Evolutionary conservation across 2,888 invertebrate species (phyloP), one percentile per base, ranked within the genome.

Genomic region (Dynastes tityus): DNA sequence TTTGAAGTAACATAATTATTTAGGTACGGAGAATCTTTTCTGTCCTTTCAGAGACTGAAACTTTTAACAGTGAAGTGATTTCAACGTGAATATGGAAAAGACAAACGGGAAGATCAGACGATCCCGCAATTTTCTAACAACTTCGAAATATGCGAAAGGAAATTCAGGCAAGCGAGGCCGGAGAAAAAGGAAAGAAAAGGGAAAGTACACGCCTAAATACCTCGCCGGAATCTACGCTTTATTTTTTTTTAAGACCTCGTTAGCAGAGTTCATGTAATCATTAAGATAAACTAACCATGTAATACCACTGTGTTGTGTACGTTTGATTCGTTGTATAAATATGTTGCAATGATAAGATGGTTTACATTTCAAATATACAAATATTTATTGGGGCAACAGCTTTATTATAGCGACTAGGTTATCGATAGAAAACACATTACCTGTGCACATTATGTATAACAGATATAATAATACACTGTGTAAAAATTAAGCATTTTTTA

Each of bases 91-190:
- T 53, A 13, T 53, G 5, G 53, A 53, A 53, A 53, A 16, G 13
- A n/a, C 16, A 53, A 53, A 53, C 4, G n/a, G 53, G 6, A n/a
- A 53, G 53, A 53, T n/a, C 53, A 53, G n/a, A 53, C 53, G 53
- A 53, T 53, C 53, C 53, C 16, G 16, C 53, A 53, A 53, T 16
- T 53, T 51, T 51, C 51, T 51, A n/a, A 51, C 51, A 51, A 51
- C 11, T 9, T 53, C 53, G 2, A 53, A 16, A 13, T 6, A 16
- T n/a, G n/a, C n/a, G n/a, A 53, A 53, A 16, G 13, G n/a, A n/a
- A n/a, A 53, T 16, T n/a, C n/a, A 53, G 16, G 16, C 16, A n/a
- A 16, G 53, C 16, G 5, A 53, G 5, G 3, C 16, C 5, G 53
- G 16, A 8, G 0, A 8, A n/a, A 53, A n/a, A n/a, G 13, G 5